Evolutionary conservation across 2,888 invertebrate species (phyloP), one percentile per base, ranked within the genome.

Genomic region (Clistopyga incitator): DNA sequence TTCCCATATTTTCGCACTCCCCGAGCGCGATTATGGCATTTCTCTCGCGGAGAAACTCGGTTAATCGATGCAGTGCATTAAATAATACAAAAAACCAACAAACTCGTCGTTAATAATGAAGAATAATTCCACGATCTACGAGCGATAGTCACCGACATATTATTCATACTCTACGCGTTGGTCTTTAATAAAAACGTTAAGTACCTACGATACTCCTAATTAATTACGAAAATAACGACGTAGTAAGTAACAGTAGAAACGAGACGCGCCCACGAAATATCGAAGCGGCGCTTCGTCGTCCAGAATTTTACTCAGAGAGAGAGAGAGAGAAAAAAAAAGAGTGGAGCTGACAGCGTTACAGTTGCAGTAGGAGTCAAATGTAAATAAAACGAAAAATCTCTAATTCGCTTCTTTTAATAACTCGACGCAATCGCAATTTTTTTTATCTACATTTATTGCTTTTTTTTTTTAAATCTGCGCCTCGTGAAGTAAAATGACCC

Each of bases 161-260:
- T 64, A 84, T 89, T 89, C 86, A 89, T 88, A 89, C 25, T 64
- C 90, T 91, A 89, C 88, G 88, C 87, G 88, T 90, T 90, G 87
- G 87, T 88, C 87, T 89, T 89, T 91, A 89, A 90, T 91, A 91
- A 90, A 91, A 90, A 85, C n/a, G 82, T 85, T 86, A 88, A 89
- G 85, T 82, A 87, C 77, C 86, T 78, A 81, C 70, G 75, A 68
- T 54, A 29, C 50, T 67, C 59, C 47, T n/a, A 67, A 52, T 83
- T 67, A 42, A 77, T 83, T 45, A 50, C 71, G 61, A 20, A 25
- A 23, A 52, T 50, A 25, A 52, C 70, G 34, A 50, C 52, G 71
- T 52, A 23, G 59, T 68, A 29, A 72, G 50, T 54, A 25, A 15
- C 13, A 42, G 18, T 70, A 70, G 70, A 29, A 15, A 8, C 29